These are phyloP conservation scores for Venustaconcha ellipsiformis DNA, from an alignment of 1,140 invertebrate species.

Conservation along the genomic window DNA sequence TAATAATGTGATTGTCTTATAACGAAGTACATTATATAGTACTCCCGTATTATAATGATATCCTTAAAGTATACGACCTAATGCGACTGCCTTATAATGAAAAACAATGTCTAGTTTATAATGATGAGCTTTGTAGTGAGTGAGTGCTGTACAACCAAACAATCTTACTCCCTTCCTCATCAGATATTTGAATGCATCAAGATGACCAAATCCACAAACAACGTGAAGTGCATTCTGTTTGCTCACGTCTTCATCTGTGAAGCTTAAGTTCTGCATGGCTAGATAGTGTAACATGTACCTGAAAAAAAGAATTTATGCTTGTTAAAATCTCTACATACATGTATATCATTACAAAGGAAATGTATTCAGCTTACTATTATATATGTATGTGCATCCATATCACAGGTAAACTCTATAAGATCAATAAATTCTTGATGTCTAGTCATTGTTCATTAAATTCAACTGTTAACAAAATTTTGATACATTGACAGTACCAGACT, in stretches of 20 bases:
- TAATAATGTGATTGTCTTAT: no score
- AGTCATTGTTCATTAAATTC: no score
- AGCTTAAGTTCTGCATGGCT: conserved; percentile 30
- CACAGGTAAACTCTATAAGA: no score
- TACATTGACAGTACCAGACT: no score
- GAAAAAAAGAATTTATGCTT: conserved; percentile 10
- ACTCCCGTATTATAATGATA: no score
- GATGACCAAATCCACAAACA: conserved; percentile 53
- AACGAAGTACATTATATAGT: background rate
- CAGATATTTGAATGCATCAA: conserved; percentile 61
- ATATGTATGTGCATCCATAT: no score
- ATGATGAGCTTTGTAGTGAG: background rate
- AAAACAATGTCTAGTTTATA: background rate
- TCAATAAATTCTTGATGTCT: no score
- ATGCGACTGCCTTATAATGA: no score
- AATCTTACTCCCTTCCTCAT: conserved; percentile 50
- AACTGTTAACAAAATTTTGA: no score
- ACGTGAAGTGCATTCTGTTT: conserved; percentile 57
- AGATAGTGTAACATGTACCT: conserved; percentile 53
- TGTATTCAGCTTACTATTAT: no score
- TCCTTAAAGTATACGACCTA: no score
- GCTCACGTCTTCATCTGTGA: conserved; percentile 41
- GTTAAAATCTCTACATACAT: background rate
- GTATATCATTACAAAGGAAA: no score
- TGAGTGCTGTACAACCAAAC: background rate